Evolutionary conservation across 2,797 vertebrate species (phyloP).

Genomic region (Oreonectes daqikongensis): DNA sequence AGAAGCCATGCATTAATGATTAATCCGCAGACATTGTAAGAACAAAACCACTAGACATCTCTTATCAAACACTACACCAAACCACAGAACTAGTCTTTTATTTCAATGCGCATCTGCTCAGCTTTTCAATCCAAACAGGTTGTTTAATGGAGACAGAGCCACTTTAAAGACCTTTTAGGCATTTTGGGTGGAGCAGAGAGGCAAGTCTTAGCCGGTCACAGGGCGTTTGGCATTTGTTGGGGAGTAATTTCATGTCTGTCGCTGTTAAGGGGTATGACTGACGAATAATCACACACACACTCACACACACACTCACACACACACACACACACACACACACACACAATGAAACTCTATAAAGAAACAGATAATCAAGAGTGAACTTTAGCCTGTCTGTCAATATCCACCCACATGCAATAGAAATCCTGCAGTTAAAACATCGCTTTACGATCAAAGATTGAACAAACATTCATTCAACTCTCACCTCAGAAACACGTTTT

Average conservation of each 20-base stretch:
- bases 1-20: background rate
- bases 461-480: background rate
- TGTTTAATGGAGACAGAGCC: background rate
- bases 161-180: slow-evolving; percentile 15
- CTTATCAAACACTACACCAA: background rate
- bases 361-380: slow-evolving; percentile 10
- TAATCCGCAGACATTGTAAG: background rate
- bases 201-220: slow-evolving; percentile 39
- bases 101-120: slow-evolving; percentile 20
- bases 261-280: slow-evolving; percentile 1
- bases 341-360: too few species aligned
- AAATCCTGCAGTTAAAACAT: slow-evolving; percentile 8
- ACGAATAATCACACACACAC: slow-evolving; percentile 6
- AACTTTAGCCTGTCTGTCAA: background rate
- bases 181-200: slow-evolving; percentile 30
- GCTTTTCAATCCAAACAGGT: background rate
- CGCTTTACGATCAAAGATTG: background rate
- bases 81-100: background rate
- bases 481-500: background rate
- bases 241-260: slow-evolving; percentile 27
- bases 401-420: slow-evolving; percentile 7
- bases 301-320: slow-evolving; percentile 21
- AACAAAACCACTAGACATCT: background rate
- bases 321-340: slow-evolving; percentile 24
- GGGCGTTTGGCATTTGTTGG: slow-evolving; percentile 30